Conservation (phyloP, 2,888 invertebrate species). For the Dermolepida albohirtum region DNA sequence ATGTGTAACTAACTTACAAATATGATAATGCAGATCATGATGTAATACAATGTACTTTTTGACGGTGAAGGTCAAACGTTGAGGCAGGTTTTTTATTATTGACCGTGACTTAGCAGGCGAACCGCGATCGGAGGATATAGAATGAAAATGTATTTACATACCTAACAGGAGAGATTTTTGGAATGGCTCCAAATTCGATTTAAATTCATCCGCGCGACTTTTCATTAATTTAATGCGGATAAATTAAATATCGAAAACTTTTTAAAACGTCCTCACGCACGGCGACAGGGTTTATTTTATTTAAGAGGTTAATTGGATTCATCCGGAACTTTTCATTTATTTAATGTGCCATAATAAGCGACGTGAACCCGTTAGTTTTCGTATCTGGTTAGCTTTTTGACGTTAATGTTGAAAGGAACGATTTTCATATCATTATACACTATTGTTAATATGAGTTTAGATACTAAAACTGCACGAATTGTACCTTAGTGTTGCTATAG, state of each 20-base stretch:
- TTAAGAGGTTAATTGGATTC: constrained; percentile 20
- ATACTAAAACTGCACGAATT: too few species aligned
- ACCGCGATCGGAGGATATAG: too few species aligned
- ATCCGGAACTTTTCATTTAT: constrained; percentile 5
- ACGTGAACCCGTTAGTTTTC: not conserved
- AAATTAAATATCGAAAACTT: constrained; percentile 30
- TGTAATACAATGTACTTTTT: constrained; percentile 39
- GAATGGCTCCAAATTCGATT: constrained; percentile 33
- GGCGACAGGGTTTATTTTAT: constrained; percentile 12
- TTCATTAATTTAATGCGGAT: constrained; percentile 20
- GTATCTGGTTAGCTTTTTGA: not conserved
- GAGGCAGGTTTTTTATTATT: constrained; percentile 43
- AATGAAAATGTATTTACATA: not conserved
- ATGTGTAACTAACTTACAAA: too few species aligned
- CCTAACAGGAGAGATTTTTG: constrained; percentile 8
- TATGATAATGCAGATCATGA: constrained; percentile 29
- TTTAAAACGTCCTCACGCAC: constrained; percentile 27
- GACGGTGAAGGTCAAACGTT: constrained; percentile 43
- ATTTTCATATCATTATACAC: too few species aligned
- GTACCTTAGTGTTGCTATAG: too few species aligned
- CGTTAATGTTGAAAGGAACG: not conserved
- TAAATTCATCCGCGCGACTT: constrained; percentile 21
- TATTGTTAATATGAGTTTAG: too few species aligned
- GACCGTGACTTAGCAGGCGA: constrained; percentile 31
- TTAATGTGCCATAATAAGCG: constrained; percentile 2